A percentile compares a stretch with the other conserved stretches of the same genome.
These are phyloP conservation scores for Cydia strobilella DNA, from an alignment of 1,140 invertebrate genomes.

Conservation along the genomic window DNA sequence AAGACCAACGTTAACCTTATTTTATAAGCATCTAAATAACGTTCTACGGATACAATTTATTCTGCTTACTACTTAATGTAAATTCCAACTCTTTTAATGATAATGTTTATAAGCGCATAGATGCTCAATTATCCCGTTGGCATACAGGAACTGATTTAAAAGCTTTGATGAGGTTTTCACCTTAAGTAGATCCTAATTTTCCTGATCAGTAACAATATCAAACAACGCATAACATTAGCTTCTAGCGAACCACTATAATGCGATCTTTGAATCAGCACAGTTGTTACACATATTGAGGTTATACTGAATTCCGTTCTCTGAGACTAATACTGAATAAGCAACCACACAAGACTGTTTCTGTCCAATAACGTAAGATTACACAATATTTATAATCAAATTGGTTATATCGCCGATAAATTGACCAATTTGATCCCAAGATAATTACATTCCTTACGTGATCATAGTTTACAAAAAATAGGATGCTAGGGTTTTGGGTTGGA, in stretches of 20 bases:
- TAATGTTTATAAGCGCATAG: neutral
- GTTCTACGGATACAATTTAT: neutral
- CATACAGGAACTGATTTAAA: slow-evolving; percentile 7
- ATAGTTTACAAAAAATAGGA: slow-evolving; percentile 23
- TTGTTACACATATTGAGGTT: neutral
- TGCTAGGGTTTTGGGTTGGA: slow-evolving; percentile 1
- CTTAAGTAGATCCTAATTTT: neutral
- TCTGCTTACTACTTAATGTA: neutral
- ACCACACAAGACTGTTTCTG: neutral
- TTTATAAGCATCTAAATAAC: neutral
- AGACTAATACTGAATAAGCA: neutral
- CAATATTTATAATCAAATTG: slow-evolving; percentile 1
- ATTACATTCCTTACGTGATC: slow-evolving; percentile 18
- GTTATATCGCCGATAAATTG: slow-evolving; percentile 27
- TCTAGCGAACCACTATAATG: neutral
- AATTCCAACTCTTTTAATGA: neutral
- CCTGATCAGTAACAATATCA: neutral
- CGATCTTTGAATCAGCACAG: neutral
- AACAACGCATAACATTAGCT: neutral
- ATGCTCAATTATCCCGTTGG: neutral
- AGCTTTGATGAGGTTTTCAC: neutral
- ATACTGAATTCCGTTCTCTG: neutral
- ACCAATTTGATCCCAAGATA: slow-evolving; percentile 14
- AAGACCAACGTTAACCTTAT: too few relatives aligned
- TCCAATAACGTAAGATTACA: neutral